These are phyloP conservation scores for Mizuhopecten yessoensis DNA, from an alignment of 1,140 invertebrate genomes.

Conservation along the genomic window DNA sequence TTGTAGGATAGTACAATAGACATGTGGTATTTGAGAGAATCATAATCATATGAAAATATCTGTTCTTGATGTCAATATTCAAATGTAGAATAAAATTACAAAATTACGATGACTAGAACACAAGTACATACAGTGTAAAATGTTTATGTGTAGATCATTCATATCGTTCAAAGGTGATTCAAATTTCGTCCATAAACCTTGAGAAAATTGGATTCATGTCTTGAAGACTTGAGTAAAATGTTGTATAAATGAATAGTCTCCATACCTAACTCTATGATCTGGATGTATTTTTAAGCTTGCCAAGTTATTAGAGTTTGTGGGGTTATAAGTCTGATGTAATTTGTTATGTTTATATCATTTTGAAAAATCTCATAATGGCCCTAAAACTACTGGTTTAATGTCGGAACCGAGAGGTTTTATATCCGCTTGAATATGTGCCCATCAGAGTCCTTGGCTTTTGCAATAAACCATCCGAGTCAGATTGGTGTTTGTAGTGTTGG, in stretches of 20 bases:
- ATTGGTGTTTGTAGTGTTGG: slow-evolving; percentile 28
- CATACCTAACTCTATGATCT: neutral
- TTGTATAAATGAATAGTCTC: neutral
- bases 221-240: neutral
- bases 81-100: neutral
- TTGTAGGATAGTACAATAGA: no score
- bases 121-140: neutral
- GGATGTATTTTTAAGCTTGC: neutral
- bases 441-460: neutral
- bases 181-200: neutral
- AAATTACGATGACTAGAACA: neutral
- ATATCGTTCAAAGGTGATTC: neutral
- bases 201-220: slow-evolving; percentile 33
- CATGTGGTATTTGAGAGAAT: neutral
- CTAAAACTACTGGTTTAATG: neutral
- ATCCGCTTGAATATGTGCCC: neutral
- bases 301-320: neutral
- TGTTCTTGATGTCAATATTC: neutral
- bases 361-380: neutral
- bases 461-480: slow-evolving; percentile 11
- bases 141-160: neutral
- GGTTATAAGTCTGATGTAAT: neutral
- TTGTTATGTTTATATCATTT: slow-evolving; percentile 30
- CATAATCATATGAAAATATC: neutral
- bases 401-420: neutral